These are phyloP conservation scores for Saturnia pavonia DNA, from an alignment of 2,888 invertebrate genomes.

Conservation along the genomic window DNA sequence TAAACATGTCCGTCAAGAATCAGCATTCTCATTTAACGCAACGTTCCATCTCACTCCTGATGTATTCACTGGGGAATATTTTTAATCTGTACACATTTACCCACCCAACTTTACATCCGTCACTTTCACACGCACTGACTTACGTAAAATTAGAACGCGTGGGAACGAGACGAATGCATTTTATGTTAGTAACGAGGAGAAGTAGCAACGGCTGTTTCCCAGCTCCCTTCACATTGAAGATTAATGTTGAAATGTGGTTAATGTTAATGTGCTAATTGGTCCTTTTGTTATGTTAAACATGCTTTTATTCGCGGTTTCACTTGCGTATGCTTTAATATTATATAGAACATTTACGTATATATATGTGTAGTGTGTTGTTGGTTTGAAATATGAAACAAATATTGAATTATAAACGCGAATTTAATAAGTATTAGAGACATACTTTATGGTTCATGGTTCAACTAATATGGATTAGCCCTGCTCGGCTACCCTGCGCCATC, in stretches of 20 bases:
- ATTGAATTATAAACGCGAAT: too few species aligned
- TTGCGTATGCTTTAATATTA: background rate
- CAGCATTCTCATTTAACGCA: background rate
- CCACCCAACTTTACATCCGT: background rate
- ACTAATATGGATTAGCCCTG: too few species aligned
- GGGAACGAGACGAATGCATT: background rate
- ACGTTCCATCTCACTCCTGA: background rate
- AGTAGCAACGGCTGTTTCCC: background rate
- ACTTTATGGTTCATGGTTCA: too few species aligned
- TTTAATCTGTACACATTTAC: conserved; percentile 2
- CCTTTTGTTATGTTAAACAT: background rate
- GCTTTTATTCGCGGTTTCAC: background rate
- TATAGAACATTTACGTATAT: background rate
- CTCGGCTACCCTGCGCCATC: too few species aligned
- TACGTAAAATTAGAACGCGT: background rate
- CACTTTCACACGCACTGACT: background rate
- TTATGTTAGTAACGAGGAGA: background rate
- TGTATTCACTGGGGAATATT: background rate
- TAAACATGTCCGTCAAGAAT: background rate
- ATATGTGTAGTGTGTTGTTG: background rate
- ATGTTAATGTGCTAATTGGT: conserved; percentile 2
- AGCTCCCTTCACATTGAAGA: background rate
- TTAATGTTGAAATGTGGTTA: conserved; percentile 11
- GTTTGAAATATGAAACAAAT: too few species aligned
- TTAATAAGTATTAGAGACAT: too few species aligned